phyloP scores from a whole-genome alignment of 2,797 vertebrate species.

The Mus spretus region DNA sequence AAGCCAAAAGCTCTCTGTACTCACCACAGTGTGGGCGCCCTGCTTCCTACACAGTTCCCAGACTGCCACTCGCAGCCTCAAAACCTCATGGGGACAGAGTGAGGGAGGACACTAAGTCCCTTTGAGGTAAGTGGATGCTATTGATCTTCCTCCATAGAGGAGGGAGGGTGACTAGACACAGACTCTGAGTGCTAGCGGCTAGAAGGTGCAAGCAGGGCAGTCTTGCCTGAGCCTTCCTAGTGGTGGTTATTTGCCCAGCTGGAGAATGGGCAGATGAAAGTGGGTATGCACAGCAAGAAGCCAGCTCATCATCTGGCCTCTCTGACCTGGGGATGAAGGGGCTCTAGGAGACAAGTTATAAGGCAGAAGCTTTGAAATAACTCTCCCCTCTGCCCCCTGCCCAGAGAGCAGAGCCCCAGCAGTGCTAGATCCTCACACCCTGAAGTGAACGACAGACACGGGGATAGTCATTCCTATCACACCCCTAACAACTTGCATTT shows the following conservation, averaged over 20 bases:
- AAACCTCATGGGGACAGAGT: neutral
- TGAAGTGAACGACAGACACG: neutral
- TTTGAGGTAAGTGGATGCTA: neutral
- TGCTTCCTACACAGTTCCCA: neutral
- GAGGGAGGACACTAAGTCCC: neutral
- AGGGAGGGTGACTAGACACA: neutral
- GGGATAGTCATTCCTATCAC: neutral
- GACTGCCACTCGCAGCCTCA: neutral
- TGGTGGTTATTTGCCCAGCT: neutral
- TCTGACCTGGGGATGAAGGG: neutral
- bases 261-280: neutral
- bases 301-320: neutral
- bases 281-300: neutral
- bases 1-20: neutral
- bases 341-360: neutral
- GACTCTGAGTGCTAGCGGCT: neutral
- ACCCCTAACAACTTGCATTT: neutral
- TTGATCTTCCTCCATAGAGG: neutral
- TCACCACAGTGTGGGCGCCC: neutral
- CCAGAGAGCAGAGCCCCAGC: neutral
- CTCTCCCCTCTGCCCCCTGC: no score
- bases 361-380: neutral
- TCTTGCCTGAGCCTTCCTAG: neutral
- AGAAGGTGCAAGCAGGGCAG: neutral
- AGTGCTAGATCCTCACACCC: fast-evolving